Evolutionary conservation across 2,113 vertebrate species (phyloP).

Genomic region (Caretta caretta): DNA sequence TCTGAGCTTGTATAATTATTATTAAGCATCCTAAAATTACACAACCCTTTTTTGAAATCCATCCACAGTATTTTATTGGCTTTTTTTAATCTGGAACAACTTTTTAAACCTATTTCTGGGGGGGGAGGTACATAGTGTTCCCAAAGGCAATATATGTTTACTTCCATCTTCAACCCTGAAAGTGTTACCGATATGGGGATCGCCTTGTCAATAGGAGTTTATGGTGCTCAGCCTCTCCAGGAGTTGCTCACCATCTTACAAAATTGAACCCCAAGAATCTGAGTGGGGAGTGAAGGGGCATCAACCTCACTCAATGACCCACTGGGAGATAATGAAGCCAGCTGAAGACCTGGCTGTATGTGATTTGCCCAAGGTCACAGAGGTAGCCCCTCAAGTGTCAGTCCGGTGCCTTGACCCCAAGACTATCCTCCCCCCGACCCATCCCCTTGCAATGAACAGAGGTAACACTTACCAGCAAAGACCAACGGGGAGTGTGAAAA

Average conservation of each 20-base stretch:
- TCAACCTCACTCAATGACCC: neutral
- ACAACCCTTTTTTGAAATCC: neutral
- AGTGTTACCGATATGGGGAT: neutral
- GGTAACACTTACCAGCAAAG: neutral
- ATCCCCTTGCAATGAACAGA: neutral
- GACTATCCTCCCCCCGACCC: neutral
- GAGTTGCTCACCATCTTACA: neutral
- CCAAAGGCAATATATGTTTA: neutral
- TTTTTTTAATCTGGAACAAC: neutral
- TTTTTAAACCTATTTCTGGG: neutral
- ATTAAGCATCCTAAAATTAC: neutral
- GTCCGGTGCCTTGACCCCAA: neutral
- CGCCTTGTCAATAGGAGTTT: neutral
- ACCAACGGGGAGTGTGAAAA: neutral
- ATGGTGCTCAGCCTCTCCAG: neutral
- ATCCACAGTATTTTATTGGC: neutral
- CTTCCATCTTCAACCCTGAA: neutral
- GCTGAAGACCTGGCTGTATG: fast-evolving
- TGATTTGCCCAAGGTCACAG: neutral
- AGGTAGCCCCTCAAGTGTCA: fast-evolving
- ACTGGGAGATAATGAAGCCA: neutral
- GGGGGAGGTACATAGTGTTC: neutral
- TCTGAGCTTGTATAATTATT: neutral
- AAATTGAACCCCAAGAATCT: neutral
- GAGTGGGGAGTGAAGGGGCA: neutral